A percentile compares a stretch with the other conserved stretches of the same genome.
Conservation (phyloP, 2,113 vertebrate genomes). For the Gobiocypris rarus region DNA sequence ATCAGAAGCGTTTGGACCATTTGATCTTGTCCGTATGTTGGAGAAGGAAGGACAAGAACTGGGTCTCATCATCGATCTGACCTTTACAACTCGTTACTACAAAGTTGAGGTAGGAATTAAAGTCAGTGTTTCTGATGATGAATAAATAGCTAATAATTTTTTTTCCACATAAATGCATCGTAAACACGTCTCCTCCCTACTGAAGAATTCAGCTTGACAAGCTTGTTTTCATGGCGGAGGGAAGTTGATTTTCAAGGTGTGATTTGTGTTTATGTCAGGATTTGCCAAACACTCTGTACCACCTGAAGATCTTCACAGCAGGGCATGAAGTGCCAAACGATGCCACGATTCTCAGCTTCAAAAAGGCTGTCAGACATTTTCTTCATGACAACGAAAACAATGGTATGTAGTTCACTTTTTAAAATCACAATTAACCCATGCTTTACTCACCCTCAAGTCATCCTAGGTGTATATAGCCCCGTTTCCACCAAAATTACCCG, state of each 20-base stretch:
- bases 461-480: too few relatives aligned
- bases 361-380: slow-evolving; percentile 76
- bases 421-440: too few relatives aligned
- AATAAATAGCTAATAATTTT: background rate
- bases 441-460: too few relatives aligned
- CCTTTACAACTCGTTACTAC: slow-evolving; percentile 87
- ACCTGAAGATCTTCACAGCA: slow-evolving; percentile 84
- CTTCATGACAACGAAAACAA: slow-evolving; percentile 82
- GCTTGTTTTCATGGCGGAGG: background rate
- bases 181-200: background rate
- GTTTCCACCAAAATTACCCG: too few relatives aligned
- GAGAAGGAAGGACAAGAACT: slow-evolving; percentile 79
- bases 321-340: slow-evolving; percentile 83
- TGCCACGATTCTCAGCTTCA: slow-evolving; percentile 80
- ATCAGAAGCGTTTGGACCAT: slow-evolving; percentile 78
- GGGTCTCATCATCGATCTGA: slow-evolving; percentile 89
- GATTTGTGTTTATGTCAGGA: slow-evolving; percentile 73
- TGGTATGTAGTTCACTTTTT: slow-evolving; percentile 67
- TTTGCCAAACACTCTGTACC: slow-evolving; percentile 75
- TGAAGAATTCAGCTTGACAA: background rate
- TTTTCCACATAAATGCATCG: background rate
- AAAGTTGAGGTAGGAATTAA: slow-evolving; percentile 71
- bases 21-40: slow-evolving; percentile 80
- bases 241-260: background rate
- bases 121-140: background rate